Base-by-base conservation (phyloP, 2,797 vertebrate species). In the Mallotus villosus region DNA sequence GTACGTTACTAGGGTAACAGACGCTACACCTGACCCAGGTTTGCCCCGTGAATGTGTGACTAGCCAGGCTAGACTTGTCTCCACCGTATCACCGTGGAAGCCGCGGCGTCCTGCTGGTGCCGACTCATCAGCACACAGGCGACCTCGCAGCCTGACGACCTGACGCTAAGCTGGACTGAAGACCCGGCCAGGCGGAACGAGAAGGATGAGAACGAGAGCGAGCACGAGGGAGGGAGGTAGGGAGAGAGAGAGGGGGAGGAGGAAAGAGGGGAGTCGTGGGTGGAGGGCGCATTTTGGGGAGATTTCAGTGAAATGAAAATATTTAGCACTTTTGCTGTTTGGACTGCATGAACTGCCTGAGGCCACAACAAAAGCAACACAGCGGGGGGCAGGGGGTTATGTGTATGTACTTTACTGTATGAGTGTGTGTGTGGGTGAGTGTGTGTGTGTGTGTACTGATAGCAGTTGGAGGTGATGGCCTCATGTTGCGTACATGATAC, bases 101-200 rank as follows among this genome's bases (percentile, higher is more conserved):
- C 58, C 58, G 14, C 14, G 63, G 46, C 25, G 27, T 46, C 68
- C 71, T 32, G 32, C 69, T 60, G 76, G 53, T 64, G 59, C 51
- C 59, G 21, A 49, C 76, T 71, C 72, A 74, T 68, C 67, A 68
- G 72, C 49, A 37, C 70, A 68, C 58, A 6, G 41, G 59, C 74
- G 64, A 67, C 72, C 67, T 3, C 27, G 67, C 67, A 69, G 24
- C 78, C 61, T 79, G 72, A 75, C 68, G 68, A 72, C 59, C 68
- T 77, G 81, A 66, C 70, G 76, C 67, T 67, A 79, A 78, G 46
- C 63, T 63, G 63, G 71, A 64, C 68, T 75, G 73, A 81, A 74
- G 76, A 77, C 67, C 75, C 34, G 71, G 72, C 72, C 72, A 73
- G 58, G 79, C 21, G 64, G 17, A 32, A 46, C 27, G 11, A 51